These are phyloP conservation scores for Anableps anableps DNA, from an alignment of 2,797 vertebrate species.

Conservation along the genomic window DNA sequence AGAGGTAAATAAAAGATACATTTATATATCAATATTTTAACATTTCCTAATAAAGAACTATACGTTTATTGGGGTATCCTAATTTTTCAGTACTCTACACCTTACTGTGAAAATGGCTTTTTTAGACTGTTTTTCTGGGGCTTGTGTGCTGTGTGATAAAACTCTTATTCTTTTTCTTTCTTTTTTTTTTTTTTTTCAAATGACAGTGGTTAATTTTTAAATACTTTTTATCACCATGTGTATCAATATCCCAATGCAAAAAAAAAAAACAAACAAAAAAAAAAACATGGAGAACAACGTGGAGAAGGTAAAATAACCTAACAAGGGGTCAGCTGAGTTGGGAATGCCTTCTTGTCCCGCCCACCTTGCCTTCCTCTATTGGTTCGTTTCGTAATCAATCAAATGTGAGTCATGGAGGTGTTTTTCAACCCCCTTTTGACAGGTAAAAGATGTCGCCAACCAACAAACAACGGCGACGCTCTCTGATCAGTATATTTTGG, in stretches of 20 bases:
- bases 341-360: constrained; percentile 47
- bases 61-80: neutral
- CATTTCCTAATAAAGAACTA: neutral
- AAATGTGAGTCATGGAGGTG: constrained; percentile 65
- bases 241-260: neutral
- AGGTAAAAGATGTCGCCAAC: constrained; percentile 69
- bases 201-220: neutral
- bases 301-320: neutral
- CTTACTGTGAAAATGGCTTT: neutral
- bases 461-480: constrained; percentile 26
- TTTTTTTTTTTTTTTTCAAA: neutral
- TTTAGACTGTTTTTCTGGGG: neutral
- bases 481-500: neutral
- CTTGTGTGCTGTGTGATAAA: neutral
- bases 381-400: constrained; percentile 64
- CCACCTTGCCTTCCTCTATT: constrained; percentile 41
- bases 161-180: too few species aligned
- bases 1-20: neutral
- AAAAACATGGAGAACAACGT: too few species aligned
- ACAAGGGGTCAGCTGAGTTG: neutral
- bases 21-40: neutral
- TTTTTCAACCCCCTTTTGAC: constrained; percentile 60
- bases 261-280: neutral
- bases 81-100: neutral
- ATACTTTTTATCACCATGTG: neutral